Evolutionary conservation across 2,888 invertebrate genomes (phyloP), one percentile per base, ranked within the genome.

Genomic region (Hesperia comma): DNA sequence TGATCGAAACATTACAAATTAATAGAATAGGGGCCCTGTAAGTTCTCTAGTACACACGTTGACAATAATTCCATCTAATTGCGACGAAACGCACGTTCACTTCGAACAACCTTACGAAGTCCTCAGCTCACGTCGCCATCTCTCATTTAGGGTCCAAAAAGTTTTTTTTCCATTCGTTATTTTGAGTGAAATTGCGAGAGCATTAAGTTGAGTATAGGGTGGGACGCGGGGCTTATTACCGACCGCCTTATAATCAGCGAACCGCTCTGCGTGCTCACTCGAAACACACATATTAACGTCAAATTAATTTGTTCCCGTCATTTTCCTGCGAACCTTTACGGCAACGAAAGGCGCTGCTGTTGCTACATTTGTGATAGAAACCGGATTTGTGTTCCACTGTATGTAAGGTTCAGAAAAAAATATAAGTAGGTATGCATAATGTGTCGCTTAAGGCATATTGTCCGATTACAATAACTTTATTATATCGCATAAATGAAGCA

Each of bases 191-290:
- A 92, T 92, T 92, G 92, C 91, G 91, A 92, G 92, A 90, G 91
- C 89, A 92, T 92, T 92, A 92, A 88, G 83, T 86, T 92, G 91
- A 92, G 86, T 92, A 90, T 91, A 90, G 91, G 92, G 89, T 92
- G 88, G 85, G 86, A 82, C 85, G 83, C 86, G 85, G 80, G 84
- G 75, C 79, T 84, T 85, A 90, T 91, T 90, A 89, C 87, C 79
- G 74, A 69, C 83, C 77, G 88, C 87, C 88, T 87, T 92, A 85
- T 93, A 90, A 93, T 93, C 93, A 87, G 82, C 82, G 67, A 79
- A 81, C 79, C 83, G 83, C 79, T 77, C 76, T 73, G 79, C 78
- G 79, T 80, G 76, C 79, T 73, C 76, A 79, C 76, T 78, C 66
- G 63, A 75, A 67, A 67, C 80, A 81, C 84, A 81, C 71, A 70